phyloP scores from a whole-genome alignment of 2,113 vertebrate genomes.

The Coryphaenoides rupestris region DNA sequence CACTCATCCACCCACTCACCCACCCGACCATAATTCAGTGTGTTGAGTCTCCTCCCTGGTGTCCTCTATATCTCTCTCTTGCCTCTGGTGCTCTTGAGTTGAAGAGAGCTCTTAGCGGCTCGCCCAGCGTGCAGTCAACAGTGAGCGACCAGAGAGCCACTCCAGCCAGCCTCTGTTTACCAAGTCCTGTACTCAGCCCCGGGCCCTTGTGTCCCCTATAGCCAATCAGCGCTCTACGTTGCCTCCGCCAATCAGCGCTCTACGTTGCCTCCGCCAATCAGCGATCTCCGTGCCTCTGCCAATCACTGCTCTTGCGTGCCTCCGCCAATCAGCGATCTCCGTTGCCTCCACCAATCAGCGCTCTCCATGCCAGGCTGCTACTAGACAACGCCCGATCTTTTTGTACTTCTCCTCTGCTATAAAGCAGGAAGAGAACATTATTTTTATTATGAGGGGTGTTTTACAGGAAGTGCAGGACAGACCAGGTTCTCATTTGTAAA shows the following conservation, averaged over 20 bases:
- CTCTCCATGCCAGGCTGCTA: too few species aligned
- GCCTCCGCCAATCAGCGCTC: constrained; percentile 9
- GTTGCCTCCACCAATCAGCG: too few species aligned
- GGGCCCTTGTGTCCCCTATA: background rate
- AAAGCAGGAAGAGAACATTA: too few species aligned
- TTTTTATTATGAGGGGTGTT: too few species aligned
- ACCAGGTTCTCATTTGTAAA: too few species aligned
- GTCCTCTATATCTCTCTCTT: constrained; percentile 20
- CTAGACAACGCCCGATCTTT: too few species aligned
- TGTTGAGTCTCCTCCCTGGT: background rate
- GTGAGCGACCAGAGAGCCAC: constrained; percentile 9
- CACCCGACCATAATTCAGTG: background rate
- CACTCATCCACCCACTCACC: background rate
- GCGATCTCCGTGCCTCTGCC: background rate
- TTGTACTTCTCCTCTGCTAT: too few species aligned
- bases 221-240: too few species aligned
- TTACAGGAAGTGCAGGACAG: too few species aligned
- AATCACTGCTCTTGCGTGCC: too few species aligned
- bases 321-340: too few species aligned
- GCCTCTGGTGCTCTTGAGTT: constrained; percentile 48
- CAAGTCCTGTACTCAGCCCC: background rate
- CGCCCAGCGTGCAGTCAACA: constrained; percentile 45
- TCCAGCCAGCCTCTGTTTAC: constrained; percentile 10
- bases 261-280: constrained; percentile 6
- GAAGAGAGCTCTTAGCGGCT: constrained; percentile 40